These are phyloP conservation scores for Pachyseris speciosa DNA, from an alignment of 64 coral and sea anemone species.

Conservation along the genomic window DNA sequence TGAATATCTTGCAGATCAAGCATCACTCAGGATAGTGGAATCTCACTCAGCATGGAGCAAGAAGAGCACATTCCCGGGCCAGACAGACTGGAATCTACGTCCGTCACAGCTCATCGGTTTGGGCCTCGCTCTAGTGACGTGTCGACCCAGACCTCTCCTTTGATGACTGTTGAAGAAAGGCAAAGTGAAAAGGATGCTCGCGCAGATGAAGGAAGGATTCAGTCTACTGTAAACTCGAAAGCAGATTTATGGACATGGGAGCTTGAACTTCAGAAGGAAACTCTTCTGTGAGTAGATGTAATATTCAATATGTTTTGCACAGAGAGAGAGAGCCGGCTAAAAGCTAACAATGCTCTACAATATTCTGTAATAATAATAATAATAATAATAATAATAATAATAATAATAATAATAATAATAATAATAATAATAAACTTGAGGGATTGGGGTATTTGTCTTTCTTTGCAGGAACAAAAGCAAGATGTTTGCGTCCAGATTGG, in stretches of 20 bases:
- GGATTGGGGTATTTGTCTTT: neutral
- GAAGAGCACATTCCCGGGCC: neutral
- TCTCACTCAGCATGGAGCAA: neutral
- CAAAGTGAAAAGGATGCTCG: neutral
- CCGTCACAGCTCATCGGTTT: neutral
- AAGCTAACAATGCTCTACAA: neutral
- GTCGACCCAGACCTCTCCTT: neutral
- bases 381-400: neutral
- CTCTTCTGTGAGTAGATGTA: conserved; percentile 15
- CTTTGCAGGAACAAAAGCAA: conserved; percentile 54
- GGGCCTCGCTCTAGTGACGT: neutral
- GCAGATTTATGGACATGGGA: neutral
- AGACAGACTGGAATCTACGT: neutral
- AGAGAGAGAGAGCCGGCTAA: neutral
- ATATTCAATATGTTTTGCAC: neutral
- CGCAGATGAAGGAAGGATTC: neutral
- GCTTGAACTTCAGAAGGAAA: conserved; percentile 45
- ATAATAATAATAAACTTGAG: no score
- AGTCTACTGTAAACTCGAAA: neutral
- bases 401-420: neutral
- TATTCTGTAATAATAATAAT: no score
- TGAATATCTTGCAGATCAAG: neutral
- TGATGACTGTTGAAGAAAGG: neutral
- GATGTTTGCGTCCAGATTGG: conserved; percentile 4
- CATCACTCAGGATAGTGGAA: neutral